Evolutionary conservation across 1,140 invertebrate species (phyloP), one percentile per base, ranked within the genome.

Genomic region (Pogonomyrmex barbatus): DNA sequence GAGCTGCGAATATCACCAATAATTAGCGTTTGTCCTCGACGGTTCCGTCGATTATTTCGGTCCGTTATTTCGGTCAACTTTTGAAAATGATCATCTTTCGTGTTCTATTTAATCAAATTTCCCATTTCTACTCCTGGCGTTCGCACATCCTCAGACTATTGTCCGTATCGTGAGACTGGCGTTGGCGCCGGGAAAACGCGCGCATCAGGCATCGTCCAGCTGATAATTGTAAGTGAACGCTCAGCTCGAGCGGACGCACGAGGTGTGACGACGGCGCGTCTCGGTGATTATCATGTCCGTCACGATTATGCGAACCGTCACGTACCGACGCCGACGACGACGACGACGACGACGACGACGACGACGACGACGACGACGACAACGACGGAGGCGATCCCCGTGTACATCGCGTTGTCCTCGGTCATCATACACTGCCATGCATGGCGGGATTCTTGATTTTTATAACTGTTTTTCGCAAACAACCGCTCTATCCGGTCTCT

Each of bases 241-340:
- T 82, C 54, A 76, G 76, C 76, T 78, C 67, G 68, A 67, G 68
- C 73, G 70, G 42, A 50, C 65, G 79, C 86, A 79, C 85, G 76
- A 85, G 73, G 89, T 91, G 89, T 89, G 89, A 91, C 89, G 89
- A 76, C 88, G 79, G 86, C 88, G 88, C 91, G 84, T 91, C 88
- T 89, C 87, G 88, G 77, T 91, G 91, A 93, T 93, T 93, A 93
- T 93, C 89, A 86, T 88, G 93, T 93, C 93, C 89, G 92, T 93
- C 92, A 92, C 91, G 91, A 93, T 93, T 93, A 93, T 88, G 88
- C 89, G 88, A 82, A 70, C 82, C 87, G 92, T 92, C 92, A 91
- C 75, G 83, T 86, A 75, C 76, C 75, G 87, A 87, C 73, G 76
- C 63, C 76, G 87, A 65, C 85, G 62, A 45, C 65, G 50, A 76